phyloP scores from a whole-genome alignment of 2,797 vertebrate genomes.

The Dipus sagitta region DNA sequence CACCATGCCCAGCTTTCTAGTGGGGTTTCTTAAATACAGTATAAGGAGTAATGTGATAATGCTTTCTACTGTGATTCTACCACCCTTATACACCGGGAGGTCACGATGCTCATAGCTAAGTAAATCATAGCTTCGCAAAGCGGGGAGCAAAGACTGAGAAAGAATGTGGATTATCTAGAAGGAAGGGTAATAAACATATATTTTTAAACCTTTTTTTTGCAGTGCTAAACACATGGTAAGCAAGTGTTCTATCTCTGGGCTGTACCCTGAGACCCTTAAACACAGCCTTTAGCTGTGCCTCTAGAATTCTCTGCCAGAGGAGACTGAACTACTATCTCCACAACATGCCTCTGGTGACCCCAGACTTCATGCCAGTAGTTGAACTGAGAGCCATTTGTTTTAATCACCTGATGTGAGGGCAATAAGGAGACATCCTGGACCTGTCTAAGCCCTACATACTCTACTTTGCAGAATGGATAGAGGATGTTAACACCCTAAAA shows the following conservation, averaged over 20 bases:
- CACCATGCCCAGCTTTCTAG: not conserved
- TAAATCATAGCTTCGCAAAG: not conserved
- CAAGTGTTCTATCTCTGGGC: not conserved
- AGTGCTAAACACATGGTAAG: not conserved
- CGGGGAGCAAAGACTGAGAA: not conserved
- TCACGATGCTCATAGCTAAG: not conserved
- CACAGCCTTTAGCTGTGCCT: not conserved
- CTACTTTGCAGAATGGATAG: not conserved
- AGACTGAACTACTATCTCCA: not conserved
- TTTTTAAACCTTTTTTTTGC: not conserved
- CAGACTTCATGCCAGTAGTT: not conserved
- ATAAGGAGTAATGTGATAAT: not conserved
- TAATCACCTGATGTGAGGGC: not conserved
- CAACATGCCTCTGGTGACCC: not conserved
- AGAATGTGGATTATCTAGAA: not conserved
- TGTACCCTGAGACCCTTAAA: not conserved
- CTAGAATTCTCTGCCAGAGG: slow-evolving; percentile 27
- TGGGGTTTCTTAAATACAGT: not conserved
- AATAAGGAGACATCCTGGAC: not conserved
- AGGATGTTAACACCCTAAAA: not conserved
- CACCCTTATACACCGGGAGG: not conserved
- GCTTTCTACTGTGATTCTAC: not conserved
- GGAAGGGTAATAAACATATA: not conserved
- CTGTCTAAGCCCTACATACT: no score
- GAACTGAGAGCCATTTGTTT: not conserved